Evolutionary conservation across 2,113 vertebrate genomes (phyloP), one percentile per base, ranked within the genome.

Genomic region (Sitta europaea): DNA sequence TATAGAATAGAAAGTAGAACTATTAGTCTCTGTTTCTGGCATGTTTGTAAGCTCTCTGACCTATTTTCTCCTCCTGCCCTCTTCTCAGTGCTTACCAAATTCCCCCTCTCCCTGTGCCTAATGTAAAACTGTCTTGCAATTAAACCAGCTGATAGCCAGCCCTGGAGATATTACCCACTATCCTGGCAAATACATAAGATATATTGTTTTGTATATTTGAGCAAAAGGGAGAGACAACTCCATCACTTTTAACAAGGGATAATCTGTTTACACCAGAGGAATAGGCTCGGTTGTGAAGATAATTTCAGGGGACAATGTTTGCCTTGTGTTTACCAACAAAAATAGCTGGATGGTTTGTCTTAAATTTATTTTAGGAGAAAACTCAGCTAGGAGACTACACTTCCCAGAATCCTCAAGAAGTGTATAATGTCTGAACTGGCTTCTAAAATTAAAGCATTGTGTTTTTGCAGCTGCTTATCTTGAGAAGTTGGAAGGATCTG

Each of bases 11-110:
- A 93, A 96, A 83, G 53, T 85, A 73, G 93, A 93, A 94, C 79
- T 94, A 94, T 90, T 95, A 91, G 94, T 92, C 94, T 97, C 87
- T 78, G 57, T 96, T 96, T 96, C 94, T 89, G 94, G 87, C 92
- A 93, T 21, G 83, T 89, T 97, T 97, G 86, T 90, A 92, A 73
- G 93, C 80, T 91, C 48, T 94, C 58, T 96, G 97, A 96, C 94
- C 86, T 75, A 84, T 96, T 74, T 96, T 90, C 94, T 96, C 80
- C n/a, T 82, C 68, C 45, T 22, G 5, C 58, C 91, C 48, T 70
- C 53, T 92, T 92, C 75, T 48, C 23, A 7, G 55, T 70, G 63
- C 48, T 89, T 57, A 85, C 90, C 88, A 81, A 92, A 89, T 91
- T 95, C 83, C 70, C 62, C 40, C 22, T 86, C 73, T 86, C 58